Percentiles rank a stretch among this genome's conserved stretches.
Evolutionary conservation across 2,888 invertebrate species (phyloP).

Genomic region (Macrophya alboannulata): DNA sequence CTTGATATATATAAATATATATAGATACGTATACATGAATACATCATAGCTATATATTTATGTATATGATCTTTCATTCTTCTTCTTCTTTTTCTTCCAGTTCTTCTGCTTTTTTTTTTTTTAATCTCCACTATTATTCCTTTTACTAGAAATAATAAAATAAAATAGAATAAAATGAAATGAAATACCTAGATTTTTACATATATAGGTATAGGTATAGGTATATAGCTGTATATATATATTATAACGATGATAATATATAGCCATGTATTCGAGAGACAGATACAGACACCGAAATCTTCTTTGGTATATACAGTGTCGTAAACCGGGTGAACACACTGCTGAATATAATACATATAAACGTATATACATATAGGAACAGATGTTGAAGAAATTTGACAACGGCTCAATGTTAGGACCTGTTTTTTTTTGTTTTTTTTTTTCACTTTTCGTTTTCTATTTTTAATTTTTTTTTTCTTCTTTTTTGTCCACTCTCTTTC

Average conservation of each 20-base stretch:
- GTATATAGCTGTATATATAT: not conserved
- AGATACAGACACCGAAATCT: not conserved
- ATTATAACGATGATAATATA: conserved; percentile 28
- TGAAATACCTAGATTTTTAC: too few relatives aligned
- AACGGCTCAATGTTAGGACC: conserved; percentile 26
- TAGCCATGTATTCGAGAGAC: conserved; percentile 4
- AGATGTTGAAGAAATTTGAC: conserved; percentile 44
- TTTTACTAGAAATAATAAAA: not conserved
- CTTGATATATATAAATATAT: conserved; percentile 60
- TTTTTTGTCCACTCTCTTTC: not conserved
- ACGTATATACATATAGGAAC: not conserved
- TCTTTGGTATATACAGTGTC: not conserved
- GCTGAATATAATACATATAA: not conserved
- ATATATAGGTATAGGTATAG: not conserved
- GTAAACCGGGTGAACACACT: conserved; percentile 1
- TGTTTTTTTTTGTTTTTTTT: not conserved
- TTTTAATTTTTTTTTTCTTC: not conserved
- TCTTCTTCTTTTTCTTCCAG: not conserved
- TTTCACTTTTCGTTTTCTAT: not conserved
- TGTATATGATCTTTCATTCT: not conserved
- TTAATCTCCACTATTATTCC: not conserved
- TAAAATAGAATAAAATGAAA: not conserved
- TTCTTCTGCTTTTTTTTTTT: not conserved
- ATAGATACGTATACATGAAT: too few relatives aligned
- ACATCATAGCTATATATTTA: conserved; percentile 59